These are phyloP conservation scores for Drosophila prolongata DNA, from an alignment of 2,888 invertebrate genomes.

Conservation along the genomic window DNA sequence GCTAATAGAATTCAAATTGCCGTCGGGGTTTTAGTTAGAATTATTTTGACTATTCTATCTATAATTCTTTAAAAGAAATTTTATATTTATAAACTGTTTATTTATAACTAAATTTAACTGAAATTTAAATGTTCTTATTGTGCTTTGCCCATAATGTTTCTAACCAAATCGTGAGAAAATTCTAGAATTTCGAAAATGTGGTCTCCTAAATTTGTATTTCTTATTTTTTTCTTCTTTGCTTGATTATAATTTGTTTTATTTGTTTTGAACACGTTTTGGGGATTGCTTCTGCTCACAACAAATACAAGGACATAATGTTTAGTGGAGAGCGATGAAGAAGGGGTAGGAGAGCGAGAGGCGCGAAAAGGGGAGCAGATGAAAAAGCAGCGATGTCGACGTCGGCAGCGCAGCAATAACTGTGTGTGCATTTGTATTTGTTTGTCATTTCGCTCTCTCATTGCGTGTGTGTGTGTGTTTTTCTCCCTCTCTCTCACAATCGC, in stretches of 20 bases:
- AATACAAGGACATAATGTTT: conserved; percentile 44
- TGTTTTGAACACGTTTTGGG: conserved; percentile 50
- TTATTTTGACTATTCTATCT: too few relatives aligned
- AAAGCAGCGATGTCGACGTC: conserved; percentile 14
- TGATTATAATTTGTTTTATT: conserved; percentile 33
- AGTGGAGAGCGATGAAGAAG: conserved; percentile 44
- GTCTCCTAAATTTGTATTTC: conserved; percentile 9
- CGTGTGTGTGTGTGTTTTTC: conserved; percentile 10
- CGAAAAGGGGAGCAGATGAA: conserved; percentile 35
- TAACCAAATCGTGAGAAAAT: conserved; percentile 32
- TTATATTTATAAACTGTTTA: too few relatives aligned
- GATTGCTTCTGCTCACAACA: conserved; percentile 57
- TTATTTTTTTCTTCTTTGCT: conserved; percentile 11
- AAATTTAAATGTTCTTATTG: not conserved
- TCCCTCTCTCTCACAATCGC: conserved; percentile 33
- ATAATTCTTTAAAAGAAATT: too few relatives aligned
- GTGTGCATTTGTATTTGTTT: conserved; percentile 65
- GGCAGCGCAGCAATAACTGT: conserved; percentile 46
- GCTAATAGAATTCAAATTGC: not conserved
- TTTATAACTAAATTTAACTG: not conserved
- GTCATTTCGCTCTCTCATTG: conserved; percentile 45
- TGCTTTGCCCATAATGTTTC: not conserved
- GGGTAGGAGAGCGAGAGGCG: not conserved
- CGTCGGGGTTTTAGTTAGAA: not conserved
- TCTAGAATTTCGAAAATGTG: conserved; percentile 30